Conservation (phyloP, 1,140 invertebrate genomes). For the Atta colombica region DNA sequence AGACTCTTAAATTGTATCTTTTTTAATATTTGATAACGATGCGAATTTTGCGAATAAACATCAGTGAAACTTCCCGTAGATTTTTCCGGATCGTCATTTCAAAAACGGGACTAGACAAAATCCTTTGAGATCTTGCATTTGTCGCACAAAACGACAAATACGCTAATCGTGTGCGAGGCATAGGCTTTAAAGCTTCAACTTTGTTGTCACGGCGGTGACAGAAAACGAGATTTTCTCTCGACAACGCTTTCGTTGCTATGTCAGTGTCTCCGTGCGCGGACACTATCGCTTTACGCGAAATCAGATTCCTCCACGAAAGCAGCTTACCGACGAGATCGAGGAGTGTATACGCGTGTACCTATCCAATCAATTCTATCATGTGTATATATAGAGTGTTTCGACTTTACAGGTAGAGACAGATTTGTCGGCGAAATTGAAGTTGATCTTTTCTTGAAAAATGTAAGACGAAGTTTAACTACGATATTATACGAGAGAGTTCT, state of each 20-base stretch:
- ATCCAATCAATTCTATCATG: constrained; percentile 46
- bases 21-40: not conserved
- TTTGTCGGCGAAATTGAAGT: not conserved
- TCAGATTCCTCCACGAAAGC: constrained; percentile 50
- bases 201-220: not conserved
- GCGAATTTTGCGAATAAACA: constrained; percentile 3
- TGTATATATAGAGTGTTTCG: not conserved
- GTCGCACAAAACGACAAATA: constrained; percentile 24
- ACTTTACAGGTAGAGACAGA: not conserved
- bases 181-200: not conserved
- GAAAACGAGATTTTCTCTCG: constrained; percentile 39
- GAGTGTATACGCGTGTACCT: constrained; percentile 53
- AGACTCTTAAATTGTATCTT: not conserved
- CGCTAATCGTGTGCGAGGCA: constrained; percentile 12
- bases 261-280: constrained; percentile 45
- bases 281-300: constrained; percentile 60
- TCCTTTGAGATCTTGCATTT: not conserved
- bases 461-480: constrained; percentile 3
- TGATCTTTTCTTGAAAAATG: constrained; percentile 26
- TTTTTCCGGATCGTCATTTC: not conserved
- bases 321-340: constrained; percentile 48
- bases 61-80: not conserved
- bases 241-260: constrained; percentile 23
- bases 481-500: not conserved
- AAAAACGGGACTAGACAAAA: not conserved